phyloP scores from a whole-genome alignment of 2,113 vertebrate species.

The Hippopotamus amphibius region DNA sequence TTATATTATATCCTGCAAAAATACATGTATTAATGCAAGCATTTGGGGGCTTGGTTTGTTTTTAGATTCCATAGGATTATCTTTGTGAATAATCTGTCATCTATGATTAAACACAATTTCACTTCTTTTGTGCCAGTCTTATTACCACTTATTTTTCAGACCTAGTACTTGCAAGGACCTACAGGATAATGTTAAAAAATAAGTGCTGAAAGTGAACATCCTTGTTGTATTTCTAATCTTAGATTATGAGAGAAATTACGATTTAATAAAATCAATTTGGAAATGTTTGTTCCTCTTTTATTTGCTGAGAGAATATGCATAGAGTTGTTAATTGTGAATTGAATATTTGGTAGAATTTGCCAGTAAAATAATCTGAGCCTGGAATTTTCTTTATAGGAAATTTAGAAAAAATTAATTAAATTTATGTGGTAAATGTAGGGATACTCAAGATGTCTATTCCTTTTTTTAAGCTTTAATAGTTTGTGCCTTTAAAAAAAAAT shows the following conservation, averaged over 20 bases:
- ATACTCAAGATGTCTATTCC: neutral
- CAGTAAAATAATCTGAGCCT: neutral
- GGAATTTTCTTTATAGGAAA: neutral
- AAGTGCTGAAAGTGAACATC: neutral
- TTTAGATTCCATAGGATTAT: neutral
- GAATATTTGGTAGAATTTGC: neutral
- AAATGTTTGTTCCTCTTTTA: neutral
- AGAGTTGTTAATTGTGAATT: neutral
- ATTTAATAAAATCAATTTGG: neutral
- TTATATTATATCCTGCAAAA: neutral
- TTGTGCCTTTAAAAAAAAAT: neutral
- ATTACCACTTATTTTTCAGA: neutral
- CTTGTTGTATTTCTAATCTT: neutral
- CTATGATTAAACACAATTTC: neutral
- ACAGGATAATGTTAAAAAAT: neutral
- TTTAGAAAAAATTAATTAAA: neutral
- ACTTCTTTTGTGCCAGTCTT: neutral
- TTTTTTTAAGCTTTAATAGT: neutral
- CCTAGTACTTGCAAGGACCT: neutral
- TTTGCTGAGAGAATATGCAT: neutral
- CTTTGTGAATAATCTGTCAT: neutral
- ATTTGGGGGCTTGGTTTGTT: neutral
- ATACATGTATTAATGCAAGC: neutral
- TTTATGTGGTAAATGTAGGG: neutral
- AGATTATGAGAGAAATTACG: neutral